Evolutionary conservation across 2,888 invertebrate species (phyloP).

Genomic region (Drosophila nigricruria): DNA sequence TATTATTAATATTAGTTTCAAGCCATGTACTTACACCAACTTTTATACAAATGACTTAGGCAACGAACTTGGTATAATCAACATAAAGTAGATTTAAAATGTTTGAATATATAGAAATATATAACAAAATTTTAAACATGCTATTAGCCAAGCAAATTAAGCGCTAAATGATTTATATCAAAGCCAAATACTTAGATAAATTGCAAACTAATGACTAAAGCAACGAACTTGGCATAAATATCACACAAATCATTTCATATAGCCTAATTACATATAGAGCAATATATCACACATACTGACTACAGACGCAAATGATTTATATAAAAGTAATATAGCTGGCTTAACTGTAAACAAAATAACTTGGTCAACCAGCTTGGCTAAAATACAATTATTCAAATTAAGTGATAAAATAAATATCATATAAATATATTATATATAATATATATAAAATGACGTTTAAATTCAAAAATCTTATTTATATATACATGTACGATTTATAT

Average conservation of each 20-base stretch:
- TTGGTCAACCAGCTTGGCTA: constrained; percentile 66
- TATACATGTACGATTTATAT: background rate
- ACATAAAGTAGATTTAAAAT: background rate
- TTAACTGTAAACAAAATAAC: constrained; percentile 64
- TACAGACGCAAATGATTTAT: background rate
- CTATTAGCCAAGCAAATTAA: too few relatives aligned
- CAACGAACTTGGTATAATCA: constrained; percentile 40
- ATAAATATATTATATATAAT: background rate
- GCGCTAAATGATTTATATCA: background rate
- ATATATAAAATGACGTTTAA: background rate
- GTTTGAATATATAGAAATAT: background rate
- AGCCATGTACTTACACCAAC: background rate
- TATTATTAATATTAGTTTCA: background rate
- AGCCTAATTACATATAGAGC: background rate
- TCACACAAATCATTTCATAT: background rate
- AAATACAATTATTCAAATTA: background rate
- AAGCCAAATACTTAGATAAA: background rate
- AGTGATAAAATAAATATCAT: background rate
- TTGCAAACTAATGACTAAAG: constrained; percentile 23
- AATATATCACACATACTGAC: background rate
- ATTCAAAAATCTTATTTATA: background rate
- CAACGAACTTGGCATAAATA: constrained; percentile 57
- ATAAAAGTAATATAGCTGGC: too few relatives aligned
- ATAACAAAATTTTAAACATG: background rate
- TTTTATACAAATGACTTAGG: constrained; percentile 21